Evolutionary conservation across 2,797 vertebrate species (phyloP), one percentile per base, ranked within the genome.

Genomic region (Oreochromis grahami): DNA sequence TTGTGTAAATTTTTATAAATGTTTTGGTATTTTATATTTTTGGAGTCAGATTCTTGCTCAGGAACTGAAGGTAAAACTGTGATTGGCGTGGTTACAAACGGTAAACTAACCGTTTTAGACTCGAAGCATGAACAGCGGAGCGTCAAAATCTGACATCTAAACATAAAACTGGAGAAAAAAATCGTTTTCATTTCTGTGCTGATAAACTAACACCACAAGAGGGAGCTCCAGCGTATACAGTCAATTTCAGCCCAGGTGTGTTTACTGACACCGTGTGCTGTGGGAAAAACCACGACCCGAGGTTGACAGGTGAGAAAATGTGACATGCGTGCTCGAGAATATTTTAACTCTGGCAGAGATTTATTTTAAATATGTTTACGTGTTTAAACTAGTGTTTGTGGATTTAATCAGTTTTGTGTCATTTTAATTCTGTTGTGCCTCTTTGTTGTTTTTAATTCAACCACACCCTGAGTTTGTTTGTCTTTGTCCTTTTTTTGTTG

Each of bases 121-220:
- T 65, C 38, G 60, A 65, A 38, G 12, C 51, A 10, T n/a, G 50
- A 51, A 9, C 50, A 10, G 19, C n/a, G 3, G n/a, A 2, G 1
- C 21, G 13, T 8, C 58, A 26, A 58, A 0, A 0, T 60, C 55
- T 0, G 29, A 58, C 15, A 6, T 58, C 1, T 4, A 58, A 60
- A 21, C 8, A n/a, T 36, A 14, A 41, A 21, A 41, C 36, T 41
- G 63, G 8, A 38, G 32, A 41, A 8, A 68, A 68, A 41, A 2
- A 11, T 38, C 34, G 32, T 14, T 8, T 68, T 41, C 15, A 24
- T 45, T 26, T 19, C 65, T 19, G 68, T 48, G 41, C 15, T 72
- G 24, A 72, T 19, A 19, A 3, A 29, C 0, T 5, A 0, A 4
- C 26, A 13, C 43, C 68, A 48, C 41, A 5, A 72, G 68, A 19